Percentiles rank a stretch among this genome's conserved stretches.
phyloP scores from a whole-genome alignment of 2,797 vertebrate genomes.

The Streptopelia turtur region DNA sequence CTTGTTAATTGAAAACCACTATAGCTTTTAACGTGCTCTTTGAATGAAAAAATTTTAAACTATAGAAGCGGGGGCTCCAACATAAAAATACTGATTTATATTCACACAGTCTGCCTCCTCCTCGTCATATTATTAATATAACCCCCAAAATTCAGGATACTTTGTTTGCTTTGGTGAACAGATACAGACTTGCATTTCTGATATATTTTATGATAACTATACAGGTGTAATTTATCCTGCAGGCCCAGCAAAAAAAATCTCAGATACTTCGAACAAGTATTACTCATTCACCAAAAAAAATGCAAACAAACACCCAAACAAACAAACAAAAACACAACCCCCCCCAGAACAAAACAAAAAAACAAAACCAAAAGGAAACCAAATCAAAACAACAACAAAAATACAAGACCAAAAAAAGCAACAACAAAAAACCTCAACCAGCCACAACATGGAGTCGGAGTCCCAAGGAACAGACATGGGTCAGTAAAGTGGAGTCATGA shows the following conservation, averaged over 20 bases:
- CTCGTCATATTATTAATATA: neutral
- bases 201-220: neutral
- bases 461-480: neutral
- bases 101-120: neutral
- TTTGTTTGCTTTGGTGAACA: constrained; percentile 14
- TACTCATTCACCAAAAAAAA: neutral
- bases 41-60: neutral
- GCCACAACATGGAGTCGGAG: neutral
- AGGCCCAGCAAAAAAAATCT: neutral
- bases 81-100: neutral
- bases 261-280: neutral
- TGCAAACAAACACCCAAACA: too few relatives aligned
- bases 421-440: neutral
- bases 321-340: neutral
- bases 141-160: neutral
- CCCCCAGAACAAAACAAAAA: too few relatives aligned
- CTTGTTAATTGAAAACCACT: neutral
- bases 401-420: too few relatives aligned
- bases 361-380: too few relatives aligned
- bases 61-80: neutral
- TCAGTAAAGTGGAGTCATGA: neutral
- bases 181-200: neutral
- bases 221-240: neutral
- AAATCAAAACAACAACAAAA: too few relatives aligned
- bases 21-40: neutral